Evolutionary conservation across 2,797 vertebrate species (phyloP), one percentile per base, ranked within the genome.

Genomic region (Anas georgica): DNA sequence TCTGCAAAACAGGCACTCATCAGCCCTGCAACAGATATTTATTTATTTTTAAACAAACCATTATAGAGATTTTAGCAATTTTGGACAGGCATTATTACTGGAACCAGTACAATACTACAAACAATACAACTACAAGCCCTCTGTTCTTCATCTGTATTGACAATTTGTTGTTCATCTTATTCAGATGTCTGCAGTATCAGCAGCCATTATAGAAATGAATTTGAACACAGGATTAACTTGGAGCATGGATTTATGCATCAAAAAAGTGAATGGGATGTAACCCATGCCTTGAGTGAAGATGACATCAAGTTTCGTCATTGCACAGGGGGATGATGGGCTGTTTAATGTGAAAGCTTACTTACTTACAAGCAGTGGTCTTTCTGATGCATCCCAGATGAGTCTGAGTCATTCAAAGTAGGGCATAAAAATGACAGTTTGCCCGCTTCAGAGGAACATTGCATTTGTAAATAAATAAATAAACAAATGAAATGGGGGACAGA

Each of bases 311-410:
- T 66, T 58, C 26, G 75, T 29, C 64, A 13, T 46, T 68, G 39
- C 21, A 31, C 17, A 52, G 35, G 6, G 7, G 12, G 7, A 5
- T 17, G 7, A 5, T 14, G 12, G 29, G 72, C 8, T 9, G 56
- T 31, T 63, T 43, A 46, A 67, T 0, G 0, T 6, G 18, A 88
- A 56, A 6, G 6, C 5, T 9, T 85, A 0, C 15, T 54, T 35
- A 35, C 35, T 35, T 35, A 58, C 9, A 41, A 45, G 18, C 18
- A 28, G 21, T 4, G 33, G 2, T 43, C 58, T 11, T 67, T 87
- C 54, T 54, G 21, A 56, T 16, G 6, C 3, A 59, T 23, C 33
- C 86, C 20, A 28, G 28, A 55, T 68, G 62, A 39, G 28, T 4
- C n/a, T 46, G 46, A 59, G 18, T 41, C 14, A 23, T 29, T 73